phyloP scores from a whole-genome alignment of 1,140 invertebrate species.

The Oryctes rhinoceros region DNA sequence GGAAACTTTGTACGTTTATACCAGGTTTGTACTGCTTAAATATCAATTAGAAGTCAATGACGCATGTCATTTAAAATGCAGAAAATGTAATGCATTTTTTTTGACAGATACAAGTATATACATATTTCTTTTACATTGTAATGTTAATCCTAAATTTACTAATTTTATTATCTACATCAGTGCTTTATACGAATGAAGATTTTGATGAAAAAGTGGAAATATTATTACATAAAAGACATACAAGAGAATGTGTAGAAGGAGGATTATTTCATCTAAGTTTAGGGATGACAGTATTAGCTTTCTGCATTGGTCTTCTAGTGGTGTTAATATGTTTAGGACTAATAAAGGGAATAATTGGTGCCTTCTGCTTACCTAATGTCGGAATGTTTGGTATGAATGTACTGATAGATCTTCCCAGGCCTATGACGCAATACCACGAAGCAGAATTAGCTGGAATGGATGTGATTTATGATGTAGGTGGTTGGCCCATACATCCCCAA shows the following conservation, averaged over 20 bases:
- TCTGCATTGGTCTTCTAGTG: constrained; percentile 13
- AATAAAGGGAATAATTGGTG: constrained; percentile 49
- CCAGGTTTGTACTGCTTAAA: too few relatives aligned
- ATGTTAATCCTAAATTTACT: constrained; percentile 11
- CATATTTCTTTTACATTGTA: constrained; percentile 7
- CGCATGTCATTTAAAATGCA: too few relatives aligned
- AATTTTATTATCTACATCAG: background rate
- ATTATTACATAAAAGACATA: background rate
- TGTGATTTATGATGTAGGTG: constrained; percentile 41
- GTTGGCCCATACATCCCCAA: constrained; percentile 43
- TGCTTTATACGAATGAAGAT: constrained; percentile 19
- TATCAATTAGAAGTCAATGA: too few relatives aligned
- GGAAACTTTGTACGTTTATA: too few relatives aligned
- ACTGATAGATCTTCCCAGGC: constrained; percentile 48
- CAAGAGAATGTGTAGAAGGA: constrained; percentile 12
- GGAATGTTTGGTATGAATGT: constrained; percentile 41
- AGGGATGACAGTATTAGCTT: constrained; percentile 13
- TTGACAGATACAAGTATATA: background rate
- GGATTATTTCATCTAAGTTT: constrained; percentile 18
- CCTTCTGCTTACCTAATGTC: constrained; percentile 42
- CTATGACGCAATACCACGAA: constrained; percentile 47
- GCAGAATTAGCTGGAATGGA: constrained; percentile 41
- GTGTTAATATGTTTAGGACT: constrained; percentile 44
- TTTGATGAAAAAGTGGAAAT: constrained; percentile 34
- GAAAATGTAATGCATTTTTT: too few relatives aligned